These are phyloP conservation scores for Carpatolechia fugitivella DNA, from an alignment of 2,888 invertebrate genomes.

Conservation along the genomic window DNA sequence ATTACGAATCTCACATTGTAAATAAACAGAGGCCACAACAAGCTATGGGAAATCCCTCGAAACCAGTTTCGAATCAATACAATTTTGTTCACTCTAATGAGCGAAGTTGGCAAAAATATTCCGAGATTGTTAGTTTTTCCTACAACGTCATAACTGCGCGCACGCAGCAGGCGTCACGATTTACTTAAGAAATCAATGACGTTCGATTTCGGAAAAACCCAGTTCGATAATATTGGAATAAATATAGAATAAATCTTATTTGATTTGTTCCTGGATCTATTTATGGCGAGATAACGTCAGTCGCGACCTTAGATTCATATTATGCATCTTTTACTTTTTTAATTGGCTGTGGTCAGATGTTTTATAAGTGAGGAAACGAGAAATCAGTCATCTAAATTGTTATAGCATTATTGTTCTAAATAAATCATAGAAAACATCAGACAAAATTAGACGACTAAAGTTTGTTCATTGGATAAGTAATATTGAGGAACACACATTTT, in stretches of 20 bases:
- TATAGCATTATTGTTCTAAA: too few species aligned
- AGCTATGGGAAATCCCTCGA: background rate
- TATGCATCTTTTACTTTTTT: constrained; percentile 8
- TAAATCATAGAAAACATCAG: too few species aligned
- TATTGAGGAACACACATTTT: too few species aligned
- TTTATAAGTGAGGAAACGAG: background rate
- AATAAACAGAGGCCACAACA: too few species aligned
- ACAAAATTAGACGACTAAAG: too few species aligned
- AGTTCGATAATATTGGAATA: background rate
- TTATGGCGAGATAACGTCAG: background rate
- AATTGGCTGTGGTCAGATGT: constrained; percentile 16
- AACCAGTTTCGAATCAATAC: background rate
- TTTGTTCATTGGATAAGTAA: too few species aligned
- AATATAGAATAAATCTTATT: constrained; percentile 1
- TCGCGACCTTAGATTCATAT: background rate
- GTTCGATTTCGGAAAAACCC: constrained; percentile 5
- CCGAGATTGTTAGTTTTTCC: background rate
- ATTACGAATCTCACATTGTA: too few species aligned
- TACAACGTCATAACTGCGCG: background rate
- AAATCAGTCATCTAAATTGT: too few species aligned
- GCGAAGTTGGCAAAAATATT: background rate
- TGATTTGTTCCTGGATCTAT: background rate
- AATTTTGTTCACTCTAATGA: background rate
- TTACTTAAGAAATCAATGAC: constrained; percentile 10
- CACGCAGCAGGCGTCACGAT: background rate